Evolutionary conservation across 2,797 vertebrate genomes (phyloP).

Genomic region (Philypnodon macrostomus): DNA sequence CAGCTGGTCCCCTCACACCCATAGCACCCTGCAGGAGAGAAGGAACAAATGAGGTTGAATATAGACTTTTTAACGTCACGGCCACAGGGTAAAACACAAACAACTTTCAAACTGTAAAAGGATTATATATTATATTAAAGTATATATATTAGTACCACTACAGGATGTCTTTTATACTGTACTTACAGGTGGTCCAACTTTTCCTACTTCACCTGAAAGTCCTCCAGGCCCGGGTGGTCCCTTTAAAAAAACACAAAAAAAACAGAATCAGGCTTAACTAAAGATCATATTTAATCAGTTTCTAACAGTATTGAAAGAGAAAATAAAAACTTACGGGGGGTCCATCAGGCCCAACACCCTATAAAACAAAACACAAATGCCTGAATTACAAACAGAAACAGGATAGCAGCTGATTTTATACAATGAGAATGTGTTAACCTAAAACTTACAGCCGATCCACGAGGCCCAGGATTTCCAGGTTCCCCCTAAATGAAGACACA

Average conservation of each 20-base stretch:
- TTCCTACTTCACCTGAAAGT: slow-evolving; percentile 88
- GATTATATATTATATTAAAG: too few relatives aligned
- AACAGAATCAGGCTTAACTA: not conserved
- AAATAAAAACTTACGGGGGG: slow-evolving; percentile 80
- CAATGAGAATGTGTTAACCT: not conserved
- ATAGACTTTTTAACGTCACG: not conserved
- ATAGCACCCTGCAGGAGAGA: slow-evolving; percentile 85
- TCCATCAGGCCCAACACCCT: slow-evolving; percentile 91
- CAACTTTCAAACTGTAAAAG: not conserved
- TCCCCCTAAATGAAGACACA: slow-evolving; percentile 82
- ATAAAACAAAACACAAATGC: slow-evolving; percentile 43
- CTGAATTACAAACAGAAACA: slow-evolving; percentile 16
- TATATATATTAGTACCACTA: too few relatives aligned
- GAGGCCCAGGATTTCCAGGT: slow-evolving; percentile 86
- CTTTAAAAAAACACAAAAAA: slow-evolving; percentile 67
- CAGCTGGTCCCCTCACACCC: slow-evolving; percentile 88
- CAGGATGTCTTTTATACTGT: too few relatives aligned
- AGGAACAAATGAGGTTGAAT: too few relatives aligned
- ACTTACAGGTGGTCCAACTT: slow-evolving; percentile 87
- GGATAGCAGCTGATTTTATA: not conserved
- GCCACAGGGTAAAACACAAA: not conserved
- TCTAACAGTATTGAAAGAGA: slow-evolving; percentile 1
- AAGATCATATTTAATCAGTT: not conserved
- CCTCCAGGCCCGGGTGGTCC: slow-evolving; percentile 88
- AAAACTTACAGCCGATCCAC: slow-evolving; percentile 81